These are phyloP conservation scores for Penelope pileata DNA, from an alignment of 2,113 vertebrate species.

Conservation along the genomic window DNA sequence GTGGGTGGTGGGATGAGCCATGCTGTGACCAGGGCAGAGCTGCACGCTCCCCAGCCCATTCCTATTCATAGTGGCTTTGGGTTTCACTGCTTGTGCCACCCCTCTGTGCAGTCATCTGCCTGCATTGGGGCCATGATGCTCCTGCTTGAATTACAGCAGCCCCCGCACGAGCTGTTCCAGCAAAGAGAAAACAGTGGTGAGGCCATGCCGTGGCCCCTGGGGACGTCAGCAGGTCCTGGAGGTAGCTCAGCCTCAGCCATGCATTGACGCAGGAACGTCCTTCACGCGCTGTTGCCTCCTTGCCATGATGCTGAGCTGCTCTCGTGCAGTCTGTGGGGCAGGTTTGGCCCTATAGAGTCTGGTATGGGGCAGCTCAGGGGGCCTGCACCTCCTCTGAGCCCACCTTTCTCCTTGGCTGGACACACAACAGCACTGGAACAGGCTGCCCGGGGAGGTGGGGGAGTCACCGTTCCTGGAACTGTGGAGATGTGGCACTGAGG, in stretches of 20 bases:
- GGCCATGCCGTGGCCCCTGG: accelerated
- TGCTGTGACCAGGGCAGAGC: background rate
- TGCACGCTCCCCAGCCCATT: background rate
- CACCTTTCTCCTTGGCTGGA: background rate
- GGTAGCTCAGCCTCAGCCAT: background rate
- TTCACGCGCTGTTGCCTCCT: background rate
- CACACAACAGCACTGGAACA: no score
- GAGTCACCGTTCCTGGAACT: no score
- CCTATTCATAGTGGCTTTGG: background rate
- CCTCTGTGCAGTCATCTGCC: background rate
- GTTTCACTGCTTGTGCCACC: background rate
- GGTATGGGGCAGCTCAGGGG: no score
- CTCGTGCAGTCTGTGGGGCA: accelerated
- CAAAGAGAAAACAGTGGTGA: background rate
- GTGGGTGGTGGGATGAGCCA: background rate
- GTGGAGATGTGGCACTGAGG: no score
- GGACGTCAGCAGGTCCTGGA: background rate
- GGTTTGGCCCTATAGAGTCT: background rate
- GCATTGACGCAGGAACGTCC: background rate
- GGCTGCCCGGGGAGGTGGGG: no score
- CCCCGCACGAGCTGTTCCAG: constrained; percentile 26
- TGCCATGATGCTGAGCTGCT: background rate
- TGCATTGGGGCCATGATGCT: background rate
- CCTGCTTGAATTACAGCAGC: background rate
- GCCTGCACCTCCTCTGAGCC: background rate